Evolutionary conservation across 1,140 invertebrate genomes (phyloP).

Genomic region (Cecropterus lyciades): DNA sequence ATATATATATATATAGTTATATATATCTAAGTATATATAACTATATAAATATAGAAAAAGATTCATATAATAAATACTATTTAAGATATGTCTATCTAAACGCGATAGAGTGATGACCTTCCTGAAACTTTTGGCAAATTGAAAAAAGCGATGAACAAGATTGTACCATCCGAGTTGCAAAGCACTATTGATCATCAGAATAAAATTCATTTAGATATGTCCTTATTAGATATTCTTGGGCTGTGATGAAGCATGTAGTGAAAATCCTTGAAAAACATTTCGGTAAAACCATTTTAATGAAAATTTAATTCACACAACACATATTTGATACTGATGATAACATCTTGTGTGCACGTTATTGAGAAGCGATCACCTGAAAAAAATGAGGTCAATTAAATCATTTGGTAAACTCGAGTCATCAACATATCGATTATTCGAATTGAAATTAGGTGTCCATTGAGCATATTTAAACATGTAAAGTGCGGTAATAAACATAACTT

Average conservation of each 20-base stretch:
- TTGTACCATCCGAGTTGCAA: too few species aligned
- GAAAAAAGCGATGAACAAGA: neutral
- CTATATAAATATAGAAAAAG: neutral
- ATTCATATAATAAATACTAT: neutral
- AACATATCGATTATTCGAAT: conserved; percentile 42
- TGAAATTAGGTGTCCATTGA: conserved; percentile 23
- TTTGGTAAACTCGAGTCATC: conserved; percentile 36
- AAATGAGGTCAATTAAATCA: conserved; percentile 55
- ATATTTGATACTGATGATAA: conserved; percentile 47
- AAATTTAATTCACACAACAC: conserved; percentile 39
- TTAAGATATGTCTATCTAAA: neutral
- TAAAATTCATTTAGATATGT: conserved; percentile 53
- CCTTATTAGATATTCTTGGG: conserved; percentile 67
- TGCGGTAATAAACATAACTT: too few species aligned
- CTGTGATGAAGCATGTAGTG: conserved; percentile 66
- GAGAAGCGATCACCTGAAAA: conserved; percentile 47
- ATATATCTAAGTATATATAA: too few species aligned
- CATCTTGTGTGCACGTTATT: conserved; percentile 33
- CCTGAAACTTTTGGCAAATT: neutral
- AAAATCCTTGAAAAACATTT: conserved; percentile 33
- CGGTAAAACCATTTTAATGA: conserved; percentile 33
- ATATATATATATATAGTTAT: too few species aligned
- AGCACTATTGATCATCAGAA: conserved; percentile 29
- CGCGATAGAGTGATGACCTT: neutral
- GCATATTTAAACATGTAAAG: conserved; percentile 8